These are phyloP conservation scores for Brachionus rubens DNA, from an alignment of 1,140 invertebrate species.

Conservation along the genomic window DNA sequence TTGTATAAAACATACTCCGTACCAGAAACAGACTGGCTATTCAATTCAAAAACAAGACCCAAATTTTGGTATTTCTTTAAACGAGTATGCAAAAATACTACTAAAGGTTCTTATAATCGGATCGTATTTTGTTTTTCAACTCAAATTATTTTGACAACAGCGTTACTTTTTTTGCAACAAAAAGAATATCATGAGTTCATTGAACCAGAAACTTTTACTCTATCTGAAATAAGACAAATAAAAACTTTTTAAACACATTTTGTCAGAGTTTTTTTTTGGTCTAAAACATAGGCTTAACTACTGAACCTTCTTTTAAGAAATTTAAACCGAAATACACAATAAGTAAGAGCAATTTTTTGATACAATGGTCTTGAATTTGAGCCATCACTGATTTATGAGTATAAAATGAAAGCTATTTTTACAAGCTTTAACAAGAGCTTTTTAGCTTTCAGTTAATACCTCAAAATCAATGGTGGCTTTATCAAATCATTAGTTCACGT, in stretches of 20 bases:
- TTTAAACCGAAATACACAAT: too few species aligned
- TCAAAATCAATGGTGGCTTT: too few species aligned
- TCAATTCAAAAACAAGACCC: background rate
- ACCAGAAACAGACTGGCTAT: background rate
- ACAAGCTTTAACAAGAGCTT: too few species aligned
- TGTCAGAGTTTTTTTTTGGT: too few species aligned
- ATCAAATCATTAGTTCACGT: too few species aligned
- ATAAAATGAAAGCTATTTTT: too few species aligned
- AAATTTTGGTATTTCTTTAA: slow-evolving; percentile 25
- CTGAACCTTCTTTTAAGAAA: too few species aligned
- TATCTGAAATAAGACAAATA: slow-evolving; percentile 37
- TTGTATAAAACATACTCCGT: slow-evolving; percentile 15
- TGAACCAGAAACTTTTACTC: background rate
- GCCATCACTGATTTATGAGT: too few species aligned
- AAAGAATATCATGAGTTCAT: slow-evolving; percentile 22
- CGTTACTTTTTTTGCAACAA: slow-evolving; percentile 20
- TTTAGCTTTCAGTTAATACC: too few species aligned
- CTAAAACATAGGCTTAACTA: too few species aligned
- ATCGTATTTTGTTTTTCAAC: background rate
- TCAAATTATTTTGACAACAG: background rate
- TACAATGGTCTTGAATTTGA: too few species aligned
- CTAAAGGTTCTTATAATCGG: background rate
- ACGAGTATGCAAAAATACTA: slow-evolving; percentile 28
- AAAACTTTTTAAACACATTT: background rate
- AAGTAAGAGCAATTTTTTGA: too few species aligned